Evolutionary conservation across 2,113 vertebrate genomes (phyloP), one percentile per base, ranked within the genome.

Genomic region (Tursiops truncatus): DNA sequence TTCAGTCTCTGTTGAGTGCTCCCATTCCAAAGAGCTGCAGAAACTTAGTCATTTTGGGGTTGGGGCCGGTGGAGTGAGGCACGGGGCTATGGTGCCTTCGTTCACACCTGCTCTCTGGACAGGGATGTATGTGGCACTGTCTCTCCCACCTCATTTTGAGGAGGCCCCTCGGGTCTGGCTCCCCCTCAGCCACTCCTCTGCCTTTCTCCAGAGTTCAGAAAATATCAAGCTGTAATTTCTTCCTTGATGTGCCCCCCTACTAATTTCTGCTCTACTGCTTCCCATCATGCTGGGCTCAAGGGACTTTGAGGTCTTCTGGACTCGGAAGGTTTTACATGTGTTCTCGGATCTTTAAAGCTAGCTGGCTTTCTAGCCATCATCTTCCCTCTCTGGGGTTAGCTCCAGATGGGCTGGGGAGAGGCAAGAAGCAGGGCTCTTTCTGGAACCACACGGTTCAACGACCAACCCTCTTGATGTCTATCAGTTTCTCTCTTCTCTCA

Each of bases 231-330:
- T 84, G 6, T 53, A 25, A 8, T 60, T 36, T 63, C 90, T 76
- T 71, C 67, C 31, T 60, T 80, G 77, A 38, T 12, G 6, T 0
- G 0, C 6, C 56, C 56, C 10, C 53, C 12, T 1, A 6, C 18
- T 44, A 44, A 15, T 38, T 36, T 96, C 71, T 70, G 17, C 44
- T 58, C 18, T 50, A 31, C 17, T 65, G 28, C 79, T 86, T 67
- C n/a, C 53, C 17, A 3, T 28, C 44, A 23, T 14, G 25, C 36
- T 74, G 10, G n/a, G 41, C 44, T 71, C 6, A 8, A 18, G 41
- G 36, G 44, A 70, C 8, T 68, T 63, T 56, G 56, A 41, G 44
- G 68, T 63, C 76, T 58, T 47, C 41, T 3, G 50, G 26, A 21
- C 14, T 38, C 74, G 0, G 5, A 56, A 58, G 10, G 28, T 58